These are phyloP conservation scores for Bradypodion pumilum DNA, from an alignment of 2,797 vertebrate species.

Conservation along the genomic window DNA sequence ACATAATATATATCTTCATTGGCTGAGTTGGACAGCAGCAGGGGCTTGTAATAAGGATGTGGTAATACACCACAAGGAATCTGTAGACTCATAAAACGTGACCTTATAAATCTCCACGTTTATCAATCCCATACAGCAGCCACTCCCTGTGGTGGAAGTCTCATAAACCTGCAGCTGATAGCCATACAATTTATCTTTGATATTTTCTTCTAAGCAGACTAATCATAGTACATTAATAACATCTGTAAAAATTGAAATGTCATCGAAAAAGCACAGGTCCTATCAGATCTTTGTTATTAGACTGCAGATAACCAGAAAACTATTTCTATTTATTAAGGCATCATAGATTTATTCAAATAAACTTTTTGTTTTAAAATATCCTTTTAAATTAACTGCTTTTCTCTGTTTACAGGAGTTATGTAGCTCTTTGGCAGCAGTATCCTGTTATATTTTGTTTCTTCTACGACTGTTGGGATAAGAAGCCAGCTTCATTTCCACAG, in stretches of 20 bases:
- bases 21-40: conserved; percentile 80
- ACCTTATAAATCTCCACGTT: conserved; percentile 87
- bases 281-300: conserved; percentile 30
- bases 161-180: conserved; percentile 81
- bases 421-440: not conserved
- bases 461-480: not conserved
- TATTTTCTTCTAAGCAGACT: conserved; percentile 58
- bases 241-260: conserved; percentile 59
- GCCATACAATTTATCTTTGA: conserved; percentile 56
- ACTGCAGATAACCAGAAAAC: conserved; percentile 30
- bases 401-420: not conserved
- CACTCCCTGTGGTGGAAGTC: conserved; percentile 77
- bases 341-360: conserved; percentile 27
- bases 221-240: conserved; percentile 65
- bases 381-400: not conserved
- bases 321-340: conserved; percentile 22
- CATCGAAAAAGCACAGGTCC: conserved; percentile 54
- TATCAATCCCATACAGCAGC: conserved; percentile 85
- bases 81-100: conserved; percentile 82
- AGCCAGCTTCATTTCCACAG: not conserved
- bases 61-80: conserved; percentile 78
- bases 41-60: conserved; percentile 82
- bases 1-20: conserved; percentile 75
- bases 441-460: not conserved
- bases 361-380: conserved; percentile 45